Base-by-base conservation (phyloP, 2,797 vertebrate genomes). In the Dromococcyx pavoninus region DNA sequence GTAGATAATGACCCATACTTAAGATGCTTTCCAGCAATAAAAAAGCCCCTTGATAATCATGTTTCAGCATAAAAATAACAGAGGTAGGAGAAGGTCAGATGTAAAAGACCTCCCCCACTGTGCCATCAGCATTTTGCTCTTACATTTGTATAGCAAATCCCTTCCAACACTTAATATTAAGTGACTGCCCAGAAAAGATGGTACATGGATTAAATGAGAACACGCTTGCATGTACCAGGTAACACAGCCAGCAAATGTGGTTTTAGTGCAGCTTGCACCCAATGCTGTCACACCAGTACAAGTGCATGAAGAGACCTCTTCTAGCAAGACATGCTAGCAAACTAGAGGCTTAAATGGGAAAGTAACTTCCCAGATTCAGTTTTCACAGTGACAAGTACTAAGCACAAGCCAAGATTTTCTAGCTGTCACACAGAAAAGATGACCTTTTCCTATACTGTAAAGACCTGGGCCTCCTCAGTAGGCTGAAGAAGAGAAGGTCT, bases 271-370 rank as follows among this genome's bases (percentile, higher is more conserved):
- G 28, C 23, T 25, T 37, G 15, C 58, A 50, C 9, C 16, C 35
- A 17, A 8, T 1, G 46, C 51, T 84, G 18, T 6, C 25, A n/a
- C n/a, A 71, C 14, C 14, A 5, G 53, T 14, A 17, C 39, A n/a
- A 13, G 21, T 1, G 1, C 0, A 1, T 5, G 51, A 56, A 89
- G 54, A 43, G 3, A 50, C 1, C 46, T 51, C 33, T 18, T 25
- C 44, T 35, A 22, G 24, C 37, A 44, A 50, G 30, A 44, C 2
- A 5, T 24, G 24, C 23, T 16, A 35, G 17, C 11, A 78, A 81
- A 61, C 8, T 1, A 78, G 25, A n/a, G 28, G 5, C 6, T 69
- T 66, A 33, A 46, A 58, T 0, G 6, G 46, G 56, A 0, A 11
- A 39, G 56, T 70, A 83, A n/a, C 7, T 43, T 50, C 2, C 24